Conservation (phyloP, 2,888 invertebrate genomes). For the Sphaeridia pumilis region DNA sequence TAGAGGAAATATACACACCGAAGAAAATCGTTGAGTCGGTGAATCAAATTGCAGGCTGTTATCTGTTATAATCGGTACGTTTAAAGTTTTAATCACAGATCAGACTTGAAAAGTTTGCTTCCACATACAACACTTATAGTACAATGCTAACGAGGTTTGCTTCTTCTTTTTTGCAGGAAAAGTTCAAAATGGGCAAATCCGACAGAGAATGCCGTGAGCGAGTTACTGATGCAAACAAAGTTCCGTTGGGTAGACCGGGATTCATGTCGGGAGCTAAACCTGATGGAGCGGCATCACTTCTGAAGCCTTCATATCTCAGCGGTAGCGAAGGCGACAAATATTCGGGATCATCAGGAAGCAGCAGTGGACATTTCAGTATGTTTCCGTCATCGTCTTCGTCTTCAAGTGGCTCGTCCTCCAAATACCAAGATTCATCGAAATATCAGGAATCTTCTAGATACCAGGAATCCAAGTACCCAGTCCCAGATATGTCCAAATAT, state of each 20-base stretch:
- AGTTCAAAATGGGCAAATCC: slow-evolving; percentile 2
- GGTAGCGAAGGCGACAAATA: neutral
- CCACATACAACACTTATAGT: too few relatives aligned
- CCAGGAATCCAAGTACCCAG: too few relatives aligned
- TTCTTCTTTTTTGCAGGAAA: neutral
- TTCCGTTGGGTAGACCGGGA: slow-evolving; percentile 16
- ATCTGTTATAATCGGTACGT: too few relatives aligned
- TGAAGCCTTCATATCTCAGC: slow-evolving; percentile 16
- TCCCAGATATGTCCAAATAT: too few relatives aligned
- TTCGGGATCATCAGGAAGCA: neutral
- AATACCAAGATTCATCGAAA: too few relatives aligned
- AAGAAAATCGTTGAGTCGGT: too few relatives aligned
- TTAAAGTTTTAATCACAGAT: too few relatives aligned
- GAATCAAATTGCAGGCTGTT: too few relatives aligned
- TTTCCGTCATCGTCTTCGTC: neutral
- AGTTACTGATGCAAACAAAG: slow-evolving; percentile 17
- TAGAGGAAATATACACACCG: too few relatives aligned
- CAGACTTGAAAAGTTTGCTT: too few relatives aligned
- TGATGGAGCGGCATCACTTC: slow-evolving; percentile 6
- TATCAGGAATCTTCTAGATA: too few relatives aligned
- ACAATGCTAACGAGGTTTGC: neutral
- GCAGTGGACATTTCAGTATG: neutral
- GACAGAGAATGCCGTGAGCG: slow-evolving; percentile 5
- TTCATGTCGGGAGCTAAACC: slow-evolving; percentile 1
- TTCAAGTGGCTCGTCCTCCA: neutral